Evolutionary conservation across 2,113 vertebrate genomes (phyloP), one percentile per base, ranked within the genome.

Genomic region (Neoarius graeffei): DNA sequence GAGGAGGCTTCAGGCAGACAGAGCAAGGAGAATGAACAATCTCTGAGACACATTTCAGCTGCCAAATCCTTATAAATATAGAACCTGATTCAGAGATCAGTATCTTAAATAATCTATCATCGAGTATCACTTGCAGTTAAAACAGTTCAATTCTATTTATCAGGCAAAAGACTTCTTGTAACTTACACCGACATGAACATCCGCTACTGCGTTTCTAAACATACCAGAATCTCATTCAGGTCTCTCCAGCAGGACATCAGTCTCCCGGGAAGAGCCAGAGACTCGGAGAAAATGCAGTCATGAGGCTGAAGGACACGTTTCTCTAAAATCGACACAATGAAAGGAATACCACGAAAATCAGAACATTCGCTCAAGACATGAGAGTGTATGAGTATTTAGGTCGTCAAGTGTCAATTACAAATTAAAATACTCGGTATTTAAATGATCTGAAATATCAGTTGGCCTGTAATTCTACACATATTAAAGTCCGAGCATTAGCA

Each of bases 151-250:
- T 20, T 17, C 50, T 19, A 76, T 23, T 50, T 23, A 50, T 50
- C 23, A 74, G 71, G 35, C 19, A 50, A 48, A 74, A 50, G 11
- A 25, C 7, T 79, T 27, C 27, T 27, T 56, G 17, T 11, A 10
- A 30, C 17, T 4, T 7, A 7, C 42, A 42, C 42, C 42, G 77
- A 30, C 10, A 35, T 27, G 7, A 59, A 57, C 17, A 17, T 59
- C 5, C 4, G 2, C 20, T 77, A 52, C 50, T 79, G 50, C n/a
- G 54, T 30, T 19, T 57, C 56, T 42, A 42, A 81, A 86, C 57
- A 93, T 95, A 99, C 98, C 98, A 99, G 93, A 89, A 97, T 95
- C 90, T 98, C 97, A 0, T 93, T 96, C 88, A 97, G 94, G 91
- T 98, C 97, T 92, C 96, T 97, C 91, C 95, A 94, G 92, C 97